Evolutionary conservation across 2,797 vertebrate species (phyloP).

Genomic region (Diceros bicornis): DNA sequence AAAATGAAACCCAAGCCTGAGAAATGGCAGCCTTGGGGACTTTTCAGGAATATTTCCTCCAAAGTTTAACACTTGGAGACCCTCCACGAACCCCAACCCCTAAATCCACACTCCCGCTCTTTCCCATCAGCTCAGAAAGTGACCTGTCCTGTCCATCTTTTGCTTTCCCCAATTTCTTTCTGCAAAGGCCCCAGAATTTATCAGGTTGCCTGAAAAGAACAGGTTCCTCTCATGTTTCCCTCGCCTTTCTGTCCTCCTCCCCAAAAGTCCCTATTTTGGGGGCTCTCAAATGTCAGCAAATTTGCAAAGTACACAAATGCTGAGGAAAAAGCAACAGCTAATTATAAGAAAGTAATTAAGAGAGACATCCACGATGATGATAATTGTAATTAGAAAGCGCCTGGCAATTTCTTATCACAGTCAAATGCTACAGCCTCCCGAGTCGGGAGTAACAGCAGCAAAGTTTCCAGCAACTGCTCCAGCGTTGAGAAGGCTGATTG

Average conservation of each 20-base stretch:
- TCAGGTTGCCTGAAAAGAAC: neutral
- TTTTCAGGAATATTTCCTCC: constrained; percentile 8
- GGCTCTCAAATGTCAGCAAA: constrained; percentile 85
- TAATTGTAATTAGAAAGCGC: constrained; percentile 86
- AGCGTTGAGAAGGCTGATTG: neutral
- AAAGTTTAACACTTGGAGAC: neutral
- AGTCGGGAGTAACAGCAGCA: neutral
- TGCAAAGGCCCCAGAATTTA: neutral
- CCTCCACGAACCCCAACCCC: neutral
- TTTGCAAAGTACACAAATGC: constrained; percentile 83
- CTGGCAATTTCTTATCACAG: constrained; percentile 80
- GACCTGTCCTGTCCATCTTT: neutral
- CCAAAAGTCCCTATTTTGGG: constrained; percentile 80
- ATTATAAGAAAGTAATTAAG: constrained; percentile 88
- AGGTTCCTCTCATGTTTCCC: neutral
- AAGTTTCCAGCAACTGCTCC: neutral
- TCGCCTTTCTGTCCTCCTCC: constrained; percentile 57
- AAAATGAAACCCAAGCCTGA: neutral
- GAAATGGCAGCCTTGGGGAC: neutral
- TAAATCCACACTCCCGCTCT: neutral
- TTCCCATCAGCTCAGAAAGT: neutral
- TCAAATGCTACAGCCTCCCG: constrained; percentile 73
- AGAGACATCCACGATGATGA: constrained; percentile 86
- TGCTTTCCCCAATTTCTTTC: neutral
- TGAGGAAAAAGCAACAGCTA: constrained; percentile 82